phyloP scores from a whole-genome alignment of 2,888 invertebrate genomes.

The Pterostichus niger region DNA sequence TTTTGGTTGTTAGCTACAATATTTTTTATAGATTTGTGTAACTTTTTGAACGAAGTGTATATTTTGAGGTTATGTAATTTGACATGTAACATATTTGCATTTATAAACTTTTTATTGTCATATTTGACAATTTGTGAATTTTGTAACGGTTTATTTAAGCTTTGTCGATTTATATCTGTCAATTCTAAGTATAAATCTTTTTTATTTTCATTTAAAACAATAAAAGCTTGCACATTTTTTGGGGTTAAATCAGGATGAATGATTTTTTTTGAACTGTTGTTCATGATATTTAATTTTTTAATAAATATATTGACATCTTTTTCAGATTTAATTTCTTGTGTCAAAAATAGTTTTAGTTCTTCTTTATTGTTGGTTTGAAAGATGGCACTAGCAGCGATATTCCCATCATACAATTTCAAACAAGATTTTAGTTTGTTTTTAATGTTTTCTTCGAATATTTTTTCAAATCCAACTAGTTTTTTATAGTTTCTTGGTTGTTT shows the following conservation, averaged over 20 bases:
- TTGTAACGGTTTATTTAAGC: background rate
- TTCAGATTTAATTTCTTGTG: background rate
- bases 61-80: slow-evolving; percentile 4
- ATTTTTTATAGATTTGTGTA: background rate
- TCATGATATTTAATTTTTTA: background rate
- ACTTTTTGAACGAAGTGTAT: background rate
- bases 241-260: background rate
- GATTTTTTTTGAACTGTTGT: background rate
- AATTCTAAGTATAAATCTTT: background rate
- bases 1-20: background rate
- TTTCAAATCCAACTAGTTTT: background rate
- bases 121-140: background rate
- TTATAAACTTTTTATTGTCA: slow-evolving; percentile 8
- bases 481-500: background rate
- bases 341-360: slow-evolving; percentile 16
- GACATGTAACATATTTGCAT: background rate
- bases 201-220: slow-evolving; percentile 17
- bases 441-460: background rate
- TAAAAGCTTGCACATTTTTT: slow-evolving; percentile 6
- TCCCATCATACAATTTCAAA: background rate
- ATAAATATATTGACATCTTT: slow-evolving; percentile 34
- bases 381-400: background rate
- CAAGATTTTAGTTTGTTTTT: background rate
- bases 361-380: background rate
- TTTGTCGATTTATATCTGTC: background rate